phyloP scores from a whole-genome alignment of 1,140 invertebrate species.

The Wiebesia pumilae region DNA sequence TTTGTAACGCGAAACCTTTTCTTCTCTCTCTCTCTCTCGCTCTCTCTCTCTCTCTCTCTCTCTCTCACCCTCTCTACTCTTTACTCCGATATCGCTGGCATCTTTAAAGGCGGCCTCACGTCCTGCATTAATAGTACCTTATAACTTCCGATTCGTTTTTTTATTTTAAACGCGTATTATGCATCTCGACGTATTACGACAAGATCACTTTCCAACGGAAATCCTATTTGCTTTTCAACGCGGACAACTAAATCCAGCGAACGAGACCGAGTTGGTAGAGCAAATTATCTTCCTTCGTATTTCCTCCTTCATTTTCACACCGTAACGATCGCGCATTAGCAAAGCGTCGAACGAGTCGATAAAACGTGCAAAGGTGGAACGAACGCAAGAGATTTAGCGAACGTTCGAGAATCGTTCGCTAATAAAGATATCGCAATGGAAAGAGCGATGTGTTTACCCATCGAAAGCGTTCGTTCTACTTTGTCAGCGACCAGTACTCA shows the following conservation, averaged over 20 bases:
- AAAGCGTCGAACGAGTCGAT: too few relatives aligned
- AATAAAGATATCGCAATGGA: too few relatives aligned
- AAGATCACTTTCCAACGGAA: background rate
- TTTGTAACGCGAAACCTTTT: conserved; percentile 29
- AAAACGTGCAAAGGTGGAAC: too few relatives aligned
- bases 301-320: background rate
- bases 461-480: background rate
- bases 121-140: conserved; percentile 31
- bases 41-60: too few relatives aligned
- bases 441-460: too few relatives aligned
- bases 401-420: too few relatives aligned
- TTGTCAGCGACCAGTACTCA: background rate
- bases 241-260: background rate
- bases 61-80: conserved; percentile 11
- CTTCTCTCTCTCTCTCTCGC: background rate
- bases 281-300: too few relatives aligned
- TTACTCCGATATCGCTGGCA: conserved; percentile 17
- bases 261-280: background rate
- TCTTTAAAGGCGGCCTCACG: conserved; percentile 23
- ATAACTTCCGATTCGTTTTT: conserved; percentile 20
- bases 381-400: too few relatives aligned
- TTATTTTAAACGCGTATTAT: background rate
- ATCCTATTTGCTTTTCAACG: conserved; percentile 6
- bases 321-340: background rate
- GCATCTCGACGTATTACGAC: conserved; percentile 17